These are phyloP conservation scores for Creontiades dilutus DNA, from an alignment of 2,888 invertebrate genomes.

Conservation along the genomic window DNA sequence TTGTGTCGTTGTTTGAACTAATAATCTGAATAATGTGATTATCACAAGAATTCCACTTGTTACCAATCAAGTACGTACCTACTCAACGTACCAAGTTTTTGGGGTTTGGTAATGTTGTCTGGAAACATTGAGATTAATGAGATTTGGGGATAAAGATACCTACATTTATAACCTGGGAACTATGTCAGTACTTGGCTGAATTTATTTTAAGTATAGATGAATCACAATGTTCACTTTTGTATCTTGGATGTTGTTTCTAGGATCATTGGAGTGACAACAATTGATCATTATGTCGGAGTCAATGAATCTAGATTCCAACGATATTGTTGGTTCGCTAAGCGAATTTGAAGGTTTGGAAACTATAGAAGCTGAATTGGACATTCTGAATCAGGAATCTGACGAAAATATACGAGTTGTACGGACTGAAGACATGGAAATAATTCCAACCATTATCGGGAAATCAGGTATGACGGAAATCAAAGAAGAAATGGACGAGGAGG, in stretches of 20 bases:
- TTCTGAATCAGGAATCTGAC: slow-evolving; percentile 69
- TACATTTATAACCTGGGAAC: no score
- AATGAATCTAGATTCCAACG: slow-evolving; percentile 74
- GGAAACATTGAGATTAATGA: no score
- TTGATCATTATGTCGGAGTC: slow-evolving; percentile 72
- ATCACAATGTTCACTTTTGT: no score
- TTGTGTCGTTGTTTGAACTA: no score
- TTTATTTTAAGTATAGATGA: no score
- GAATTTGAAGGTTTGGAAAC: slow-evolving; percentile 79
- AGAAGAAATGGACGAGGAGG: slow-evolving; percentile 72
- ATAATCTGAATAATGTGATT: no score
- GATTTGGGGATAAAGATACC: no score
- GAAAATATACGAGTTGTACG: slow-evolving; percentile 65
- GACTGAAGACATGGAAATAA: slow-evolving; percentile 63
- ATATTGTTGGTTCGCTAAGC: slow-evolving; percentile 74
- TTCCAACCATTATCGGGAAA: slow-evolving; percentile 48
- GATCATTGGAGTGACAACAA: not conserved
- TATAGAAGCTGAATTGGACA: slow-evolving; percentile 79
- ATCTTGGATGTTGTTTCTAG: slow-evolving; percentile 9
- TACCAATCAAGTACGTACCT: not conserved
- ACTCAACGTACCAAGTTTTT: no score
- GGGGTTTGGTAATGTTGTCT: not conserved
- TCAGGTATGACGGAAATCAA: slow-evolving; percentile 45
- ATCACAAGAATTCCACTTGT: no score
- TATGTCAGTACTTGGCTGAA: no score